Conservation (phyloP, 2,113 vertebrate genomes). For the Hiodon alosoides region DNA sequence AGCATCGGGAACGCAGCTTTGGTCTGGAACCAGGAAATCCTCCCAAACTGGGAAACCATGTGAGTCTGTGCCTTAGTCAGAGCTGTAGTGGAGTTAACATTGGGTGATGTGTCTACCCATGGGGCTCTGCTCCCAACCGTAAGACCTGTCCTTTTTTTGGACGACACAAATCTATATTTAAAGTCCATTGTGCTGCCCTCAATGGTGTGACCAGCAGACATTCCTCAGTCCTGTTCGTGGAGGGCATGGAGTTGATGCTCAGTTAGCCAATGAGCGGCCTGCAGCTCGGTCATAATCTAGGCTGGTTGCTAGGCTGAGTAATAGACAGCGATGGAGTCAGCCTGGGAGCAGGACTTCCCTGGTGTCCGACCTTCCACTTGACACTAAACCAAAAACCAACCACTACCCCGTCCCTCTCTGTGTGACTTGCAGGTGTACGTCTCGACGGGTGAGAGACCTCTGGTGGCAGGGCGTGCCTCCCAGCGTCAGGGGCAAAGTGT, state of each 20-base stretch:
- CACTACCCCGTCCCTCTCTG: background rate
- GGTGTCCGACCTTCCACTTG: background rate
- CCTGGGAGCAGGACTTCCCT: too few relatives aligned
- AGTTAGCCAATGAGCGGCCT: too few relatives aligned
- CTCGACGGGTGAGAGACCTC: conserved; percentile 77
- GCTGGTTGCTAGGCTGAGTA: background rate
- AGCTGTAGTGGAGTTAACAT: too few relatives aligned
- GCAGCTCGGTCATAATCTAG: background rate
- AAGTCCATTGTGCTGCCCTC: too few relatives aligned
- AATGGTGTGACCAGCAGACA: too few relatives aligned
- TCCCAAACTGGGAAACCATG: conserved; percentile 87
- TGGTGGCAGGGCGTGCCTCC: conserved; percentile 94
- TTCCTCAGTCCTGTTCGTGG: too few relatives aligned
- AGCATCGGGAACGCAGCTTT: conserved; percentile 80
- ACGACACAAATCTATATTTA: too few relatives aligned
- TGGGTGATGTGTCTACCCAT: too few relatives aligned
- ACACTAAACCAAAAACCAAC: background rate
- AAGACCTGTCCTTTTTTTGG: too few relatives aligned
- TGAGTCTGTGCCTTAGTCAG: conserved; percentile 48
- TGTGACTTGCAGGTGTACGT: conserved; percentile 65
- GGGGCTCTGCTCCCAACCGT: too few relatives aligned
- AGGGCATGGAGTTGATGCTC: too few relatives aligned
- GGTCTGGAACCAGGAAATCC: conserved; percentile 85
- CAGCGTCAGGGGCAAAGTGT: conserved; percentile 82
- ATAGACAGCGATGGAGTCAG: background rate